phyloP scores from a whole-genome alignment of 2,888 invertebrate species.

The Tetragnatha montana region DNA sequence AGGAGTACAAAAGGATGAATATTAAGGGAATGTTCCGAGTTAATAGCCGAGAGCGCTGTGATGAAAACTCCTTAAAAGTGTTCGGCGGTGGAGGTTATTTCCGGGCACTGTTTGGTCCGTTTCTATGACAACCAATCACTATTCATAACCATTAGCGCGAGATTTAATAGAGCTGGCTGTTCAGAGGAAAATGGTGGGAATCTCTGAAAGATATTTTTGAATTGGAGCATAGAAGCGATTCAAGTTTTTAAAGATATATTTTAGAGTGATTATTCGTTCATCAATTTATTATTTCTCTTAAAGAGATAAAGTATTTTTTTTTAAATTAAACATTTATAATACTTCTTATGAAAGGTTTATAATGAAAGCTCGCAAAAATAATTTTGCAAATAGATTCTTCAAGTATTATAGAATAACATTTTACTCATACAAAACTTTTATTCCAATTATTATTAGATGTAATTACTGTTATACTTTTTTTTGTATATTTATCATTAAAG shows the following conservation, averaged over 20 bases:
- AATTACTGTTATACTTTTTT: too few species aligned
- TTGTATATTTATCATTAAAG: too few species aligned
- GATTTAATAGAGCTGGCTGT: slow-evolving; percentile 50
- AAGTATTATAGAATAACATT: too few species aligned
- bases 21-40: background rate
- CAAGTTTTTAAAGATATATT: background rate
- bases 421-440: too few species aligned
- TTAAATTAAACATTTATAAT: too few species aligned
- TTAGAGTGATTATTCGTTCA: too few species aligned
- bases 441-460: too few species aligned
- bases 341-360: too few species aligned
- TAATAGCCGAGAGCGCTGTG: background rate
- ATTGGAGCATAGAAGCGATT: background rate
- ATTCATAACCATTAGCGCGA: slow-evolving; percentile 59
- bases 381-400: too few species aligned
- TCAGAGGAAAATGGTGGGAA: slow-evolving; percentile 10
- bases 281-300: too few species aligned
- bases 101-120: slow-evolving; percentile 49
- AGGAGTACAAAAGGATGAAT: background rate
- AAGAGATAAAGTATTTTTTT: too few species aligned
- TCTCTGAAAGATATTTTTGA: slow-evolving; percentile 15
- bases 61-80: slow-evolving; percentile 7
- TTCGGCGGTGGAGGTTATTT: slow-evolving; percentile 20
- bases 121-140: slow-evolving; percentile 47
- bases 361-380: too few species aligned